These are phyloP conservation scores for Pilophorus perplexus DNA, from an alignment of 2,888 invertebrate genomes.

Conservation along the genomic window DNA sequence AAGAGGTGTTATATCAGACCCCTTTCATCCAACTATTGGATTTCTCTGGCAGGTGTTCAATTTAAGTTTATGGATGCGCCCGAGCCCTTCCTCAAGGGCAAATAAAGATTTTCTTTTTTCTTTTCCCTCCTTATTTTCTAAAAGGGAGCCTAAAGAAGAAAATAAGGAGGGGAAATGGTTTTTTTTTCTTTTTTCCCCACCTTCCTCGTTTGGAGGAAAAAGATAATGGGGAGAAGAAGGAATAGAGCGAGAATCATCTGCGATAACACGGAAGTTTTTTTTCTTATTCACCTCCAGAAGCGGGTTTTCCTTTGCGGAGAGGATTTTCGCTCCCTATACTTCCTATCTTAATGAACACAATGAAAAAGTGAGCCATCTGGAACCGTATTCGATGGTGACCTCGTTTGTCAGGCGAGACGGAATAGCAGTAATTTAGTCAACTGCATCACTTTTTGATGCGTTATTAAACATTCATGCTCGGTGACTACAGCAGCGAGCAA, in stretches of 20 bases:
- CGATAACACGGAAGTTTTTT: constrained; percentile 33
- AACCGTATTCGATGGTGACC: constrained; percentile 18
- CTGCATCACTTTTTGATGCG: too few relatives aligned
- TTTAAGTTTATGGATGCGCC: constrained; percentile 15
- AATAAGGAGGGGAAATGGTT: neutral
- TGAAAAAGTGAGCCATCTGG: constrained; percentile 31
- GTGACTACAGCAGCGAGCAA: too few relatives aligned
- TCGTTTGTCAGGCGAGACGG: constrained; percentile 19
- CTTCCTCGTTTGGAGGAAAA: constrained; percentile 3
- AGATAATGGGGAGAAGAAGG: constrained; percentile 27
- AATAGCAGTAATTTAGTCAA: too few relatives aligned
- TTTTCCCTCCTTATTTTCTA: constrained; percentile 10
- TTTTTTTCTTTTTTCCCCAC: constrained; percentile 6
- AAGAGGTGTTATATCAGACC: constrained; percentile 5
- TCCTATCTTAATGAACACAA: constrained; percentile 31
- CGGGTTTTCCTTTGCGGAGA: constrained; percentile 12
- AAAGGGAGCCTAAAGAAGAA: neutral
- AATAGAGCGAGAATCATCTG: constrained; percentile 38
- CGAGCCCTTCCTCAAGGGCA: neutral
- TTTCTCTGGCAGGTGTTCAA: constrained; percentile 11
- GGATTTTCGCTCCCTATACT: constrained; percentile 1
- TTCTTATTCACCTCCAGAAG: constrained; percentile 35
- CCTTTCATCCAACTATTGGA: constrained; percentile 7
- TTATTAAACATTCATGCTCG: too few relatives aligned
- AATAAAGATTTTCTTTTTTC: constrained; percentile 14